Percentiles rank a stretch among this genome's conserved stretches.
phyloP scores from a whole-genome alignment of 2,113 vertebrate genomes.

The Aegithalos caudatus region DNA sequence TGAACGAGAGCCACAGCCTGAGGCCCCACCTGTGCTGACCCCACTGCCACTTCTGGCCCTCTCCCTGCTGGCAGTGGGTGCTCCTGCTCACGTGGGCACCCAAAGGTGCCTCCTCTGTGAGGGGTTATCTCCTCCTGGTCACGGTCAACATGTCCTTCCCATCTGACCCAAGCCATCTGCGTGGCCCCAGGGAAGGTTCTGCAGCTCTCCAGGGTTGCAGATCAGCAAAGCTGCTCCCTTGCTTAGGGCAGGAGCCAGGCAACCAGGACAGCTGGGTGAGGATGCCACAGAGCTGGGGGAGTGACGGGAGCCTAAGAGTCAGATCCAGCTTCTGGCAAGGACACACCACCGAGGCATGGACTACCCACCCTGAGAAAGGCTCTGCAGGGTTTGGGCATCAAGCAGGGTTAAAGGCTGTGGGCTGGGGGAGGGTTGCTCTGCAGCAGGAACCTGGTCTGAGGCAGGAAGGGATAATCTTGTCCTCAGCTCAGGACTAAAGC shows the following conservation, averaged over 20 bases:
- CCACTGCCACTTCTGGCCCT: neutral
- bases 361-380: neutral
- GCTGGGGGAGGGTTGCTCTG: neutral
- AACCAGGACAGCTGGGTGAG: neutral
- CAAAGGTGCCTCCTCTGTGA: rapidly evolving
- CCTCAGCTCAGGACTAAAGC: neutral
- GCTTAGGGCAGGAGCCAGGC: neutral
- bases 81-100: neutral
- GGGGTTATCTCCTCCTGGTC: neutral
- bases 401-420: neutral
- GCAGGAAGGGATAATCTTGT: neutral
- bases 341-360: neutral
- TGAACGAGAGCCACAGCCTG: neutral
- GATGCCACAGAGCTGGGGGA: neutral
- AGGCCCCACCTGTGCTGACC: neutral
- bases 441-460: neutral
- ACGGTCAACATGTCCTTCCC: neutral
- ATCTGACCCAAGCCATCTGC: neutral
- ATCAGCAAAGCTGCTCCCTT: neutral
- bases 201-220: rapidly evolving
- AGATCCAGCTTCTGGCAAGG: neutral
- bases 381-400: neutral
- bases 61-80: neutral
- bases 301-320: neutral
- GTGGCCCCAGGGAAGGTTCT: rapidly evolving